Conservation (phyloP, 2,113 vertebrate genomes). For the Clarias batrachus region DNA sequence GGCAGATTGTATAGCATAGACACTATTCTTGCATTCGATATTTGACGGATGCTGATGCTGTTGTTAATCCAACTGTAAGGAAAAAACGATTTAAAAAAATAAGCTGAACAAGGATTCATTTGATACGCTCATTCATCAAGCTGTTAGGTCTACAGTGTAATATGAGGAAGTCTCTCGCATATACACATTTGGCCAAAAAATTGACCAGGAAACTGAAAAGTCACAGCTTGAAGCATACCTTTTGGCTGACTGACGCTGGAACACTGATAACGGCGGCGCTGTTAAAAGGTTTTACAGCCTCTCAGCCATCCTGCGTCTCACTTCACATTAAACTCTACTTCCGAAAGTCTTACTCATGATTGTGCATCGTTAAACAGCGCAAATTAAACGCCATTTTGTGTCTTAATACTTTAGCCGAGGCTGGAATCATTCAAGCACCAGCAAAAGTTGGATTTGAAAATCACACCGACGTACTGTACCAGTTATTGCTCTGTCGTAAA, state of each 20-base stretch:
- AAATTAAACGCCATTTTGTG: neutral
- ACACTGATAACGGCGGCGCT: neutral
- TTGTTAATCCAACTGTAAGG: neutral
- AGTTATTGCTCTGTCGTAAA: neutral
- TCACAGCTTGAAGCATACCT: neutral
- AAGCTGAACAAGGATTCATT: neutral
- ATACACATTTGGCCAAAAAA: neutral
- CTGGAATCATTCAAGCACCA: neutral
- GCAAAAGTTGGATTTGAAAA: neutral
- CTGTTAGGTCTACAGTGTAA: no score
- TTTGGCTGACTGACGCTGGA: neutral
- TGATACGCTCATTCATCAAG: neutral
- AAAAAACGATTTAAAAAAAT: neutral
- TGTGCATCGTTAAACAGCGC: conserved; percentile 11
- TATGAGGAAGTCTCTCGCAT: no score
- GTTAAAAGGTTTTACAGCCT: conserved; percentile 18
- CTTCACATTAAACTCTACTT: conserved; percentile 10
- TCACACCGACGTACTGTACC: neutral
- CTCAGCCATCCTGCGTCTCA: conserved; percentile 15
- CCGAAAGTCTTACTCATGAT: conserved; percentile 21
- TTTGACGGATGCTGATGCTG: neutral
- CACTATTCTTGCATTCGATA: neutral
- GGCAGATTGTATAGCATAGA: neutral
- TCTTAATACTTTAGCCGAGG: conserved; percentile 8
- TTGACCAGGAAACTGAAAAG: conserved; percentile 5